phyloP scores from a whole-genome alignment of 2,113 vertebrate species.

The Lipophrys pholis region DNA sequence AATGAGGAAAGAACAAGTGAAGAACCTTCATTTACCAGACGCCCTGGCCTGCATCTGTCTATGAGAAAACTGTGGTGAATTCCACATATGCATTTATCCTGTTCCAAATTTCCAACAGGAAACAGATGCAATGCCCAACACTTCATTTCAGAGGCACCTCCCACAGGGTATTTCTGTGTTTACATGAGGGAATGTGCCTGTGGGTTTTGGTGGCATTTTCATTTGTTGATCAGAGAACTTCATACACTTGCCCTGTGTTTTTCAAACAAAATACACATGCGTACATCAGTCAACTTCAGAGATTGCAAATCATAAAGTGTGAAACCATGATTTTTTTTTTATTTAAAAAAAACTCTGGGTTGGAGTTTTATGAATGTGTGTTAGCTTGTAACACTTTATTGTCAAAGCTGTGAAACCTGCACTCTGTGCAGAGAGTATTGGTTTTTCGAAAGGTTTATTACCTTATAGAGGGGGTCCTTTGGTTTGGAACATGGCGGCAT shows the following conservation, averaged over 20 bases:
- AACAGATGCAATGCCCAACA: slow-evolving; percentile 38
- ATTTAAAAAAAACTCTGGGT: neutral
- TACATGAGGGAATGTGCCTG: neutral
- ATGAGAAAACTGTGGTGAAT: slow-evolving; percentile 37
- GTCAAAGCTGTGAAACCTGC: neutral
- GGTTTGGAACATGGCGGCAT: slow-evolving; percentile 6
- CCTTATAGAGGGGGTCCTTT: neutral
- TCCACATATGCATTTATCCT: slow-evolving; percentile 33
- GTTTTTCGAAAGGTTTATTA: neutral
- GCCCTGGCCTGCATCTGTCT: slow-evolving; percentile 15
- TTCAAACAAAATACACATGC: neutral
- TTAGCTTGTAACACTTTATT: slow-evolving; percentile 13
- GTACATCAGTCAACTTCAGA: too few relatives aligned
- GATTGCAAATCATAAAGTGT: too few relatives aligned
- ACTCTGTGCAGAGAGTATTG: too few relatives aligned
- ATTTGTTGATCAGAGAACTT: neutral
- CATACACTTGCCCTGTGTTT: neutral
- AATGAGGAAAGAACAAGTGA: slow-evolving; percentile 4
- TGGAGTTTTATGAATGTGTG: slow-evolving; percentile 6
- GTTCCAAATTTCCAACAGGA: slow-evolving; percentile 48
- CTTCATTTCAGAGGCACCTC: slow-evolving; percentile 7
- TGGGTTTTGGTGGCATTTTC: slow-evolving; percentile 1
- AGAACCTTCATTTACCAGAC: slow-evolving; percentile 10
- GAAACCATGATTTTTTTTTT: too few relatives aligned
- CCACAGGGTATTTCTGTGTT: slow-evolving; percentile 36